phyloP scores from a whole-genome alignment of 2,113 vertebrate genomes.

The Pachycephala philippinensis region DNA sequence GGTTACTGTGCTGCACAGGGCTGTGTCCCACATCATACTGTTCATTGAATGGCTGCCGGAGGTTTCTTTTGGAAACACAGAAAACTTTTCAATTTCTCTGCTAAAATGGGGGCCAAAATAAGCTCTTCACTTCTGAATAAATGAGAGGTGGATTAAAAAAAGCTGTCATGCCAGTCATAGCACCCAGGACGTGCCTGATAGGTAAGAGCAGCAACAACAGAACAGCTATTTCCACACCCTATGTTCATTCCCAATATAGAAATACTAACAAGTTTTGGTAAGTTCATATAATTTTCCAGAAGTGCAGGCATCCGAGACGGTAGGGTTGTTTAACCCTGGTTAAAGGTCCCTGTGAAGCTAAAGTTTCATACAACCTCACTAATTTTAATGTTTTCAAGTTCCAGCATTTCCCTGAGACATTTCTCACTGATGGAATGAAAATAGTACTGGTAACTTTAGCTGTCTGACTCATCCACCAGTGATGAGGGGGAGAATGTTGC shows the following conservation, averaged over 20 bases:
- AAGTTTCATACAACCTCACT: not conserved
- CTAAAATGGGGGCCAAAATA: not conserved
- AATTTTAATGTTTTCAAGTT: not conserved
- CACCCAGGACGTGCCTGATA: not conserved
- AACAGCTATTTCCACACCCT: not conserved
- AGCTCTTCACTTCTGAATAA: not conserved
- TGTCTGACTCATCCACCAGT: slow-evolving; percentile 32
- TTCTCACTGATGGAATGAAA: slow-evolving; percentile 12
- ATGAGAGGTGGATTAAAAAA: not conserved
- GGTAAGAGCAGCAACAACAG: not conserved
- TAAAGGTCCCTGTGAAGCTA: not conserved
- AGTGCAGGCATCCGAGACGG: not conserved
- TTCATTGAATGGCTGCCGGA: not conserved
- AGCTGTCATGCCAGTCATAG: not conserved
- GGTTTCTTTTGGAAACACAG: not conserved
- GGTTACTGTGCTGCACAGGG: not conserved
- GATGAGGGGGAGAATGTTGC: not conserved
- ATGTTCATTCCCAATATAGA: not conserved
- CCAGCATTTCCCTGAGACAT: not conserved
- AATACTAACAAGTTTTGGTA: not conserved
- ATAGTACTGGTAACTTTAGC: slow-evolving; percentile 19
- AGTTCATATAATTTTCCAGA: not conserved
- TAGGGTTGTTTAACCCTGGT: not conserved
- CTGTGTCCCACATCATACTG: not conserved
- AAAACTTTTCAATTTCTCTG: not conserved